Evolutionary conservation across 2,888 invertebrate species (phyloP), one percentile per base, ranked within the genome.

Genomic region (Mythimna albipuncta): DNA sequence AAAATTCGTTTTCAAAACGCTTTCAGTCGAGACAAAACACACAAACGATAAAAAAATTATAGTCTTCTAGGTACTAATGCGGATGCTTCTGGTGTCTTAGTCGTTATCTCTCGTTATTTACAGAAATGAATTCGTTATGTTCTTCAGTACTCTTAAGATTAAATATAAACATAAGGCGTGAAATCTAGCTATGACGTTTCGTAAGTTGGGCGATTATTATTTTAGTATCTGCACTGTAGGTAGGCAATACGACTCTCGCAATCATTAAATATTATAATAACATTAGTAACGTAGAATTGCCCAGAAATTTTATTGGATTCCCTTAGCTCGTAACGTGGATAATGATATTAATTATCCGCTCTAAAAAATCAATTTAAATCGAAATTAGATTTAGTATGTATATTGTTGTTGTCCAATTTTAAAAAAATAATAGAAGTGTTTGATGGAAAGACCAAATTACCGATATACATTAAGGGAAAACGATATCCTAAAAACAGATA

Each of bases 181-280:
- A 77, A 83, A 83, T 83, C 87, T 84, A 79, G 83, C 88, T 77
- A 72, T 79, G 67, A 70, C 32, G 59, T 78, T 77, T 77, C 69
- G 69, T 62, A 76, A 75, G 71, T 54, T 72, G 35, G 64, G 32
- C 57, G 59, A 66, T 71, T 71, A 77, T 81, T 71, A 82, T 81
- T 70, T 81, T 74, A 79, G 63, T 79, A 61, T 73, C 67, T 21
- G 57, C n/a, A 47, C 16, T 59, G 32, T n/a, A 75, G 57, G 63
- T 62, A 57, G 44, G 52, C n/a, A 32, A 61, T 41, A 50, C 32
- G 55, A 72, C 44, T 72, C n/a, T 65, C 64, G 64, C 44, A 66
- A 64, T 59, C 44, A 47, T 44, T 62, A 65, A 65, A 57, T 73
- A 52, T 44, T 57, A 19, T 72, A 62, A 62, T 72, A 47, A 62